Evolutionary conservation across 2,113 vertebrate species (phyloP).

Genomic region (Hemicordylus capensis): DNA sequence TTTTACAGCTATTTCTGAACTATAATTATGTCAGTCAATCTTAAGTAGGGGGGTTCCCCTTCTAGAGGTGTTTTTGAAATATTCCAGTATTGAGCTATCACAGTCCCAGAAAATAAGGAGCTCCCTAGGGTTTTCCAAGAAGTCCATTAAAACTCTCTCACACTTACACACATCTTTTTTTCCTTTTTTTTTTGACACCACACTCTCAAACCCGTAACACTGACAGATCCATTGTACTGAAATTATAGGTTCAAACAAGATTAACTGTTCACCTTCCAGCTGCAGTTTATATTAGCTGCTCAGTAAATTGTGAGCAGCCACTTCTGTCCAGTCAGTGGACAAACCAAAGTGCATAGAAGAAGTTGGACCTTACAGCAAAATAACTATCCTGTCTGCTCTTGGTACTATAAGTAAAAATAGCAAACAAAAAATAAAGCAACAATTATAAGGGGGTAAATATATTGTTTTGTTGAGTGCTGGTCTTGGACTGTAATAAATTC

Average conservation of each 20-base stretch:
- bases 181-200: conserved; percentile 37
- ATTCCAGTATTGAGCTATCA: conserved; percentile 59
- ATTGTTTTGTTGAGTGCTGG: neutral
- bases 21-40: conserved; percentile 50
- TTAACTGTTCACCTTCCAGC: conserved; percentile 47
- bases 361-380: neutral
- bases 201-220: conserved; percentile 38
- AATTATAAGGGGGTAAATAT: neutral
- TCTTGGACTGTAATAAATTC: neutral
- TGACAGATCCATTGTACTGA: conserved; percentile 39
- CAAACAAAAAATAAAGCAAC: neutral
- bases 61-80: conserved; percentile 68
- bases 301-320: conserved; percentile 28
- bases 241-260: conserved; percentile 48
- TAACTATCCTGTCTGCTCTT: neutral
- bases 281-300: conserved; percentile 19
- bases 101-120: conserved; percentile 46
- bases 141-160: conserved; percentile 47
- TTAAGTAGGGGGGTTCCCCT: conserved; percentile 40
- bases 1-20: conserved; percentile 45
- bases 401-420: neutral
- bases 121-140: conserved; percentile 40
- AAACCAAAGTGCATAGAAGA: neutral
- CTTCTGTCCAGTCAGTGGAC: neutral
- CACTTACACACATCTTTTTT: conserved; percentile 17